Base-by-base conservation (phyloP, 2,797 vertebrate genomes). In the Graptemys geographica region DNA sequence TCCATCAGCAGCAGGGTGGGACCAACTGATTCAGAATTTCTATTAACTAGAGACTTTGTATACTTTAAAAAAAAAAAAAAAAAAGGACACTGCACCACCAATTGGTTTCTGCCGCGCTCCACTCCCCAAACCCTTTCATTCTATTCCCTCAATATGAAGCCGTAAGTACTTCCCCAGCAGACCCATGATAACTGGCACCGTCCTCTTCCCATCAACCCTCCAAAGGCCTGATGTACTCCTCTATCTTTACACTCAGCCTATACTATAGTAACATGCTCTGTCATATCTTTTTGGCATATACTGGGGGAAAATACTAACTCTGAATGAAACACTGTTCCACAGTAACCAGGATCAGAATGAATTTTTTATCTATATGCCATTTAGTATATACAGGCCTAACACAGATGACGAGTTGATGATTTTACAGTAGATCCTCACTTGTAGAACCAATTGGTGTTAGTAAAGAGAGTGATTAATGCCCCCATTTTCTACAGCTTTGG, bases 1-100 rank as follows among this genome's bases (percentile, higher is more conserved):
- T 97, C 93, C 92, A 96, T 95, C 92, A 94, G 79, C 96, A 96
- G 84, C 86, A 97, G 96, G 96, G 96, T 94, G 96, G 96, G 88
- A 92, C 94, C 90, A 94, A 81, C 84, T 94, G 96, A 97, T 95
- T 97, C 95, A 97, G 82, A 91, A 92, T 96, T 97, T 96, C 96
- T 97, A 96, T 97, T 93, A 95, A 96, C 90, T 56, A 88, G 84
- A 2, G 57, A 97, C 94, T 97, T 90, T 51, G 13, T 96, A 96
- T 93, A 80, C 95, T 94, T 15, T 15, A 51, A 53, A 97, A 97
- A 97, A 53, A 53, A 18, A 53, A 53, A 18, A 53, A 96, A 95
- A 95, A 69, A 80, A 51, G 95, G 59, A 16, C 88, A 51, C 82
- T 44, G 94, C 90, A 96, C 95, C 96, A 97, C 93, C 95, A 96